A percentile compares a stretch with the other conserved stretches of the same genome.
phyloP scores from a whole-genome alignment of 2,113 vertebrate genomes.

The Chaenogobius annularis region DNA sequence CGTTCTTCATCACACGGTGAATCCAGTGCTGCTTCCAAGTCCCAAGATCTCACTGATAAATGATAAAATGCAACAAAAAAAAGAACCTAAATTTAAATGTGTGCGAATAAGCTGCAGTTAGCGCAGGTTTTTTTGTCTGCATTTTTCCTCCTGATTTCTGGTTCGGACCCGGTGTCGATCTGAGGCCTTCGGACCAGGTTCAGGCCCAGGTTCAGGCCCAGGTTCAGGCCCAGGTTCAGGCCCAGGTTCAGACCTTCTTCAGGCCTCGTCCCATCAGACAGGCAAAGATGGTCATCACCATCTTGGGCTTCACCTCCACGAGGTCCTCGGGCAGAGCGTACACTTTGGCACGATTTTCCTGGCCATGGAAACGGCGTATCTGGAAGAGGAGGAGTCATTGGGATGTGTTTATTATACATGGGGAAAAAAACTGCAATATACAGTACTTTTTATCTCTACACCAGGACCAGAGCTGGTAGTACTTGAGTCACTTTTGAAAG shows the following conservation, averaged over 20 bases:
- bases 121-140: not conserved
- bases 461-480: too few relatives aligned
- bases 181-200: not conserved
- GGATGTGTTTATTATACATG: too few relatives aligned
- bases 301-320: constrained; percentile 90
- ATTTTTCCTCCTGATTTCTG: not conserved
- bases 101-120: not conserved
- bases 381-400: constrained; percentile 37
- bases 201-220: not conserved
- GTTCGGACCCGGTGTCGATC: not conserved
- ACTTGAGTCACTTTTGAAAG: too few relatives aligned
- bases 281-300: constrained; percentile 94
- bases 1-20: not conserved
- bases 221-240: too few relatives aligned
- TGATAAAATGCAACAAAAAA: not conserved
- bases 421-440: too few relatives aligned
- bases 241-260: constrained; percentile 45
- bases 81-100: not conserved
- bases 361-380: constrained; percentile 91
- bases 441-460: too few relatives aligned
- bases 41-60: not conserved
- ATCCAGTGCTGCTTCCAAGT: not conserved
- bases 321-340: constrained; percentile 92
- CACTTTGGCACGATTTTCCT: constrained; percentile 89
- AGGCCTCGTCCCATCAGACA: constrained; percentile 72